phyloP scores from a whole-genome alignment of 2,797 vertebrate species.

The Centroberyx gerrardi region DNA sequence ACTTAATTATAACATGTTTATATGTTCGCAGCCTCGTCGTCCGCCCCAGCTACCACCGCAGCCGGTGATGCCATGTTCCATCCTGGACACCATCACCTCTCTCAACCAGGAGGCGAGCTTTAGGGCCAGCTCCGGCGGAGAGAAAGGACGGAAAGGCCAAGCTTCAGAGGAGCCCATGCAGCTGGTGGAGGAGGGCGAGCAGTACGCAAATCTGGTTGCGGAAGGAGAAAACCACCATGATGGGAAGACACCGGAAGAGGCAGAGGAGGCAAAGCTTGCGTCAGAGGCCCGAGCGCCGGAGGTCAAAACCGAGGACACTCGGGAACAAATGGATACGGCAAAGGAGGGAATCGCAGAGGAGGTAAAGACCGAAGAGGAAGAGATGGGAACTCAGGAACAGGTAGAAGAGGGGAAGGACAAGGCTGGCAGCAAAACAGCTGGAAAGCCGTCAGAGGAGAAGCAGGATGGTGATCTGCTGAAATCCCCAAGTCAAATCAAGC shows the following conservation, averaged over 20 bases:
- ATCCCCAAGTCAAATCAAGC: conserved; percentile 83
- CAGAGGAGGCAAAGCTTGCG: conserved; percentile 75
- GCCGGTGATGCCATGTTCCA: conserved; percentile 92
- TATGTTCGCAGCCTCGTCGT: conserved; percentile 78
- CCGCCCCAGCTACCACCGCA: conserved; percentile 80
- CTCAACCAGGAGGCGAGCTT: conserved; percentile 93
- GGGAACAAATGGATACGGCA: conserved; percentile 67
- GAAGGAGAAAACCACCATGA: conserved; percentile 86
- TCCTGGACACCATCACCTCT: conserved; percentile 93
- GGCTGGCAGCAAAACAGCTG: conserved; percentile 75
- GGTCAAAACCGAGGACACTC: conserved; percentile 79
- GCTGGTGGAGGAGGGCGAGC: conserved; percentile 77
- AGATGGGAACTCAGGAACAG: conserved; percentile 67
- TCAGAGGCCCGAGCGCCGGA: conserved; percentile 73
- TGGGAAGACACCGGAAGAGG: conserved; percentile 57
- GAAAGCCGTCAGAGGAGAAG: conserved; percentile 89
- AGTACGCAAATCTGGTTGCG: conserved; percentile 67
- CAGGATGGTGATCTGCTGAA: conserved; percentile 84
- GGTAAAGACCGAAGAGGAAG: conserved; percentile 83
- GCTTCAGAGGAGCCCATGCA: conserved; percentile 82
- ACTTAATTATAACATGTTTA: conserved; percentile 24
- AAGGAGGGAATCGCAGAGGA: conserved; percentile 66
- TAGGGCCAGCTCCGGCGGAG: conserved; percentile 82
- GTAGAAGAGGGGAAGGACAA: conserved; percentile 87
- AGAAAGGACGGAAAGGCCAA: conserved; percentile 79